Base-by-base conservation (phyloP, 64 coral and sea anemone species). In the Montipora efflorescens region DNA sequence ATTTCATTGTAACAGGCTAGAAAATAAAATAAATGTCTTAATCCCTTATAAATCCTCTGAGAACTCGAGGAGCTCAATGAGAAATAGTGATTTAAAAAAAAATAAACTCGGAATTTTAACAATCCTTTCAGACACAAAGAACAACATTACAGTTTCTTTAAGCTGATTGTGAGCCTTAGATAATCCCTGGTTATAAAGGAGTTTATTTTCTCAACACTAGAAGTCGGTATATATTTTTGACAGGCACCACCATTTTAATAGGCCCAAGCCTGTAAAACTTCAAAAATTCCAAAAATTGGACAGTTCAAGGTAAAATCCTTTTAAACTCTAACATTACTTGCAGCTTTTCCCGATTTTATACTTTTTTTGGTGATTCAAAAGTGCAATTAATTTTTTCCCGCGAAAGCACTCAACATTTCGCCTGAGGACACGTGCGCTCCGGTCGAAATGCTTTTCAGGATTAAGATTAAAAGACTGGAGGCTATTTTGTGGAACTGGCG, bases 281-380 rank as follows among this genome's bases (percentile, higher is more conserved):
- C 67, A 86, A 70, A 16, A 86, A 51, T 2, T 43, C 59, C 36
- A 36, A 19, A 86, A 86, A n/a, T 18, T 49, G 47, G 66, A 12
- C 13, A 1, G 44, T 22, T 7, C 19, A 1, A 47, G 61, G 61
- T 12, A 12, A 12, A 64, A 16, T 64, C 36, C 36, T 64, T 14
- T 49, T 25, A 11, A 7, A 28, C 64, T 66, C 11, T 45, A 82
- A 64, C 3, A 23, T 62, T 64, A 4, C 2, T 49, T 45, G 13
- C 18, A 86, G 44, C 81, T 49, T 86, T 86, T 86, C 71, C n/a
- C 82, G 18, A 64, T 70, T 86, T 86, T 51, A 19, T 52, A 8
- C 71, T 72, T 71, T 44, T 86, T 72, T 20, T 16, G 11, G 81
- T 36, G 59, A 72, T 15, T 72, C 15, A 71, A 72, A 86, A 49